Evolutionary conservation across 2,888 invertebrate genomes (phyloP), one percentile per base, ranked within the genome.

Genomic region (Melieria omissa): DNA sequence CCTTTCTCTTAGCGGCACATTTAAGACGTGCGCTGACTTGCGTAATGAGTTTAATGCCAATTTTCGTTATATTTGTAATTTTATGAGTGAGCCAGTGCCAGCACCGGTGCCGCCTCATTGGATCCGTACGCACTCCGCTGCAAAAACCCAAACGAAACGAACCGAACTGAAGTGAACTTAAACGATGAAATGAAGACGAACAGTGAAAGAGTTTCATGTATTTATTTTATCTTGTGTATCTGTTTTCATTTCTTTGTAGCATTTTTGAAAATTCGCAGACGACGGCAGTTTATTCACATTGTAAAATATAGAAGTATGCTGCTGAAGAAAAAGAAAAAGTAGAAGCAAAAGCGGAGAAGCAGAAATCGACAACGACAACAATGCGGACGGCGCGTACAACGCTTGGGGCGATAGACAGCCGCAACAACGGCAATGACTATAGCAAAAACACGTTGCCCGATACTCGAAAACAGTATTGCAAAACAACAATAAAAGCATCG

Each of bases 11-110:
- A 14, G 60, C 62, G 8, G 54, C 16, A 41, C 54, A 52, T 61
- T 61, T 63, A 58, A 70, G 47, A 49, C 55, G 64, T 65, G 47
- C 29, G 54, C 29, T 54, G 14, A 58, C 73, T 74, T 75, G 73
- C 75, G 72, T 75, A 76, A 75, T 75, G 69, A 46, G 58, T 82
- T 83, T 79, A 80, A 75, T 77, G 77, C 79, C 79, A 81, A 76
- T 78, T 79, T 74, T 78, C 73, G 78, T 81, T 81, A 77, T 74
- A 72, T 44, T 42, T 52, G 16, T 55, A 52, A 61, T 61, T 71
- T 62, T 62, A 71, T 66, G 46, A 71, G 60, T 63, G 62, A 46
- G 41, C 44, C 45, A 10, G 67, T 29, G 63, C 58, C 57, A 69
- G 61, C 57, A 6, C 10, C 10, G 65, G 46, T 63, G 75, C 71